These are phyloP conservation scores for Actinernus sp. DNA, from an alignment of 92 coral and sea anemone species.

Conservation along the genomic window DNA sequence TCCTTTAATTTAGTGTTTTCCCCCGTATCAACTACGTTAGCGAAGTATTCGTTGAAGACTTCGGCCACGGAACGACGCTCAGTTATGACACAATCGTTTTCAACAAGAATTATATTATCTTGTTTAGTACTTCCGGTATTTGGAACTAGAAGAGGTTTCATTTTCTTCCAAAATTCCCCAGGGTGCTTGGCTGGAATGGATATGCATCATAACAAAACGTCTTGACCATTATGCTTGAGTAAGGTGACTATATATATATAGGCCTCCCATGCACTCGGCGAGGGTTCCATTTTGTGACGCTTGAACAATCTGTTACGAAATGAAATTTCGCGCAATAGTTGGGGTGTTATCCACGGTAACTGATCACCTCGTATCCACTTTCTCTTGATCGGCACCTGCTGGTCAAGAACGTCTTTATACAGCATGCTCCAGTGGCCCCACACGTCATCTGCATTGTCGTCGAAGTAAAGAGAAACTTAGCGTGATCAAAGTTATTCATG, in stretches of 20 bases:
- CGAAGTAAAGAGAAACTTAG: conserved; percentile 17
- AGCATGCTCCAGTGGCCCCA: conserved; percentile 55
- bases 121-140: conserved; percentile 15
- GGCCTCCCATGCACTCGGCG: conserved; percentile 31
- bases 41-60: conserved; percentile 23
- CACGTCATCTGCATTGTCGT: conserved; percentile 36
- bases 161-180: conserved; percentile 49
- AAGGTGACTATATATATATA: conserved; percentile 28
- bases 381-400: conserved; percentile 42
- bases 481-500: conserved; percentile 1
- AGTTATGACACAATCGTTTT: conserved; percentile 20
- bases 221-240: conserved; percentile 28
- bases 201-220: conserved; percentile 29
- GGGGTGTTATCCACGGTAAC: conserved; percentile 55
- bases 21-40: conserved; percentile 28
- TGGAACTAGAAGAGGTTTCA: conserved; percentile 37
- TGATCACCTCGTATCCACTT: conserved; percentile 47
- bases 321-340: conserved; percentile 30
- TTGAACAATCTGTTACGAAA: conserved; percentile 33
- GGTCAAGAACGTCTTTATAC: conserved; percentile 26
- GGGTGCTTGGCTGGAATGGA: conserved; percentile 21
- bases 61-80: conserved; percentile 44
- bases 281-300: conserved; percentile 17
- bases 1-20: conserved; percentile 1
- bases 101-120: conserved; percentile 19